A percentile compares a stretch with the other conserved stretches of the same genome.
These are phyloP conservation scores for Sabatieria punctata DNA, from an alignment of 2,888 invertebrate species.

Conservation along the genomic window DNA sequence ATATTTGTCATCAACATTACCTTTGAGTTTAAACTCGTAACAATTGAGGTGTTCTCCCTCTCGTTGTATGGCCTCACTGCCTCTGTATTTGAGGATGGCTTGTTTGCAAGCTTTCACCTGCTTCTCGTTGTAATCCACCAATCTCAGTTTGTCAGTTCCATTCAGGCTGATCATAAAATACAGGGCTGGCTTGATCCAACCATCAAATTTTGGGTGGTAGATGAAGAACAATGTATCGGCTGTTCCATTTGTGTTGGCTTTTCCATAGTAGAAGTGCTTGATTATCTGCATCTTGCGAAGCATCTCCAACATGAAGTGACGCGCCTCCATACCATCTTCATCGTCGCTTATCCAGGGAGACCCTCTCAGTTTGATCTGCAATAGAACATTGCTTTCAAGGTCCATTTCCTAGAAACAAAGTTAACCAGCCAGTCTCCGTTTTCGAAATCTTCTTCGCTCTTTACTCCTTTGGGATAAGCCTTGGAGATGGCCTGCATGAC, in stretches of 20 bases:
- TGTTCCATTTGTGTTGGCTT: background rate
- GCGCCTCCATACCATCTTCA: background rate
- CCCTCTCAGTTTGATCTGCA: background rate
- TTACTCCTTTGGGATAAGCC: background rate
- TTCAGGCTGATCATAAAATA: constrained; percentile 1
- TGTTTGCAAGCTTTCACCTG: background rate
- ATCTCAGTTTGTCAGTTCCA: background rate
- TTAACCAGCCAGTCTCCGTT: background rate
- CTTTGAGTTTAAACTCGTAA: constrained; percentile 3
- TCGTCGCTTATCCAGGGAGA: background rate
- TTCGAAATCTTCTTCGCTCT: background rate
- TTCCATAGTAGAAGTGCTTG: background rate
- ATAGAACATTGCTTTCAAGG: too few relatives aligned
- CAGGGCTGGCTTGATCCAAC: background rate
- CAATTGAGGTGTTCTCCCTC: background rate
- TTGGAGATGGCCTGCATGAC: background rate
- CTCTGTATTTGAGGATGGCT: background rate
- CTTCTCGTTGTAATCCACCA: background rate
- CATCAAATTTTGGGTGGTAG: background rate
- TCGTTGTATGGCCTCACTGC: background rate
- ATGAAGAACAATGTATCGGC: background rate
- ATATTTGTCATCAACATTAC: too few relatives aligned
- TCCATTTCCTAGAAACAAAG: too few relatives aligned
- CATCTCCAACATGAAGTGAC: background rate
- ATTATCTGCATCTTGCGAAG: background rate